phyloP scores from a whole-genome alignment of 1,140 invertebrate genomes.

The Pseudomyrmex concolor region DNA sequence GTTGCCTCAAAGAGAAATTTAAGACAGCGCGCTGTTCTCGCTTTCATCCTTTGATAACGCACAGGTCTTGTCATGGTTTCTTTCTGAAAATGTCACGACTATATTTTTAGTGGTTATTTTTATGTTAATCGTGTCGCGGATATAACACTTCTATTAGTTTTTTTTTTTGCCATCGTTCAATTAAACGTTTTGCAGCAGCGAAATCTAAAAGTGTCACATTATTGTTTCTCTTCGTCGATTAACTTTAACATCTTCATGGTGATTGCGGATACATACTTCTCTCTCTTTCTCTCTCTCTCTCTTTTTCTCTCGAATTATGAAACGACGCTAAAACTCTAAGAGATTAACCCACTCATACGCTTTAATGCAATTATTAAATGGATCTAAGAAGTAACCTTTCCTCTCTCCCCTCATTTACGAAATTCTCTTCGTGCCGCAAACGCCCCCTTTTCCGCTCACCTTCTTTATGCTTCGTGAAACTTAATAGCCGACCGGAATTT shows the following conservation, averaged over 20 bases:
- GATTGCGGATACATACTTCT: slow-evolving; percentile 40
- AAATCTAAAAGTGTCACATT: slow-evolving; percentile 7
- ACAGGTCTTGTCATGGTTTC: no score
- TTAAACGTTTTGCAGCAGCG: neutral
- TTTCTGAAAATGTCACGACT: no score
- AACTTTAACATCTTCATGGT: slow-evolving; percentile 66
- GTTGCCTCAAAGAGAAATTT: slow-evolving; percentile 1
- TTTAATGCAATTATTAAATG: slow-evolving; percentile 74
- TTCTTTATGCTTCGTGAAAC: slow-evolving; percentile 49
- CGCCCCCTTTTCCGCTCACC: neutral
- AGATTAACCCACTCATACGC: slow-evolving; percentile 62
- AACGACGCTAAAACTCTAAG: slow-evolving; percentile 61
- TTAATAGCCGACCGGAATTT: slow-evolving; percentile 49
- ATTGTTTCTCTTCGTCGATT: slow-evolving; percentile 26
- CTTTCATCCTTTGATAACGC: neutral
- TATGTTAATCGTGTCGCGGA: neutral
- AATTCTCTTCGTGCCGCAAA: slow-evolving; percentile 51
- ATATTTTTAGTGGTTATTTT: slow-evolving; percentile 5
- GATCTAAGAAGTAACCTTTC: slow-evolving; percentile 52
- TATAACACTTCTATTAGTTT: neutral
- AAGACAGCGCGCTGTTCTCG: neutral
- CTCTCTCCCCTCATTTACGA: slow-evolving; percentile 60
- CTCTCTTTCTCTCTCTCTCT: neutral
- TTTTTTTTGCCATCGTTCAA: neutral
- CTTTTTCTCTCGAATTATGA: slow-evolving; percentile 62